Evolutionary conservation across 2,888 invertebrate genomes (phyloP), one percentile per base, ranked within the genome.

Genomic region (Parnassius glacialis): DNA sequence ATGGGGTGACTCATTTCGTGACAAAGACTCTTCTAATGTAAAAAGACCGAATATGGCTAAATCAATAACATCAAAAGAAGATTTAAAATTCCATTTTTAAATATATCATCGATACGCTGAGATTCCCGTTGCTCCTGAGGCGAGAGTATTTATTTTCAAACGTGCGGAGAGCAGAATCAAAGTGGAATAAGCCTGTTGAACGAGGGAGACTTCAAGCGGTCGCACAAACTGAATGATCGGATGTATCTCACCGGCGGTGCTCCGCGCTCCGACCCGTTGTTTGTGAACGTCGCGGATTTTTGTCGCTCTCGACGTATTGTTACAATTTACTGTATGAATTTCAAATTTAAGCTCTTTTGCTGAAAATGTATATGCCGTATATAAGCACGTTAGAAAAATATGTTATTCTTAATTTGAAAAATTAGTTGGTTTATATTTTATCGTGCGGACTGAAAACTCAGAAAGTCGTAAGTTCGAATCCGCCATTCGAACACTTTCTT

Each of bases 201-300:
- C 58, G 64, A 60, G 59, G 64, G 61, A 57, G 59, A 62, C 67
- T 74, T 74, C 70, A 50, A 63, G 69, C 66, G 57, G 70, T 70
- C 74, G 83, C 81, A 83, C 86, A 83, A 82, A 80, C 81, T 81
- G 81, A 86, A 87, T 80, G 72, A 64, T 58, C 59, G 68, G 63
- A 63, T 68, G 62, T 67, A 58, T 59, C 65, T 62, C 65, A 60
- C 57, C 55, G 11, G 12, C 58, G 51, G 55, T 41, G 59, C 57
- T 50, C 45, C 48, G 60, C 57, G 63, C 47, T 47, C 61, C 60
- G 54, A 55, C 43, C 44, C 52, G 55, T 52, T 43, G 52, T 57
- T 61, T 61, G 55, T 57, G 48, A 42, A 34, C 34, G 16, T 11
- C 55, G 45, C 52, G 20, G 54, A 55, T 62, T 43, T 50, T 50